Base-by-base conservation (phyloP, 2,113 vertebrate species). In the Sander vitreus region DNA sequence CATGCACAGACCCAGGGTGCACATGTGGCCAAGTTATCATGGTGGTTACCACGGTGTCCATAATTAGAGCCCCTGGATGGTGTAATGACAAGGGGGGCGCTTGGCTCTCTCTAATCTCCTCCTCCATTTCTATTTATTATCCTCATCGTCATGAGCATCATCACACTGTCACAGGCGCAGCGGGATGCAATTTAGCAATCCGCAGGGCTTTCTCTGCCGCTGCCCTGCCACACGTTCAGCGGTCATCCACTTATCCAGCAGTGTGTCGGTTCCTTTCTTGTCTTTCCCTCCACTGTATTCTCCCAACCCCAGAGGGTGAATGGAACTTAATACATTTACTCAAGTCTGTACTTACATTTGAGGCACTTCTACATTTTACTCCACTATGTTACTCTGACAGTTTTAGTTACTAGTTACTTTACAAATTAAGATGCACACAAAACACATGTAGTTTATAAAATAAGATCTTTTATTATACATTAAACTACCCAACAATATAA, bases 71-170 rank as follows among this genome's bases (percentile, higher is more conserved):
- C 89, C 84, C 75, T 67, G 65, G 58, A 87, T 69, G 39, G 84
- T 83, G 80, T 95, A 94, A 96, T 95, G 91, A 96, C 91, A 95
- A 92, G 91, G 85, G 80, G 90, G 83, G 80, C 43, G 27, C 81
- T 85, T 65, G 47, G 58, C 87, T 85, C 88, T 92, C 94, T 96
- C 57, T 94, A 93, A 95, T 95, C 93, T 93, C 91, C 67, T 73
- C 58, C 67, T 90, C 43, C 53, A 85, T 87, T 91, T 94, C 93
- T 94, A 94, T 94, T 94, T 94, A 91, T 95, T 94, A 91, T 94
- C 91, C 73, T 89, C 80, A 75, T 89, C 85, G 53, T 89, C 93
- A 81, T 67, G 81, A 84, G 87, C 86, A 83, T 91, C 88, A 81
- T 85, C 77, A n/a, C 75, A 78, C 93, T 85, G 86, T 89, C 75